Evolutionary conservation across 2,113 vertebrate genomes (phyloP), one percentile per base, ranked within the genome.

Genomic region (Psittacus erithacus): DNA sequence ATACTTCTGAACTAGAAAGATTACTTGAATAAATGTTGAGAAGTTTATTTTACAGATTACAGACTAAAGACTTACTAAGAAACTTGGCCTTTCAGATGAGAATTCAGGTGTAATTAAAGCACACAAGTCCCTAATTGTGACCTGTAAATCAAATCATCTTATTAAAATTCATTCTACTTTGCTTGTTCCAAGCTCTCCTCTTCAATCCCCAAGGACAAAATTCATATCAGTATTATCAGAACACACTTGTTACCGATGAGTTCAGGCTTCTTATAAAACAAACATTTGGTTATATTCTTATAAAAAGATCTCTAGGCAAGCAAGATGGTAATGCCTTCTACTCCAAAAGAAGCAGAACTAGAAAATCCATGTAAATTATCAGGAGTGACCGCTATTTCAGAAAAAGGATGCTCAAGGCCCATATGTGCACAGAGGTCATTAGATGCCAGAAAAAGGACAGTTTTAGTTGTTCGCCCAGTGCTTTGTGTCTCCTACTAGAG

Each of bases 181-280:
- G 4, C 39, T 92, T 92, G 41, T 11, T 25, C 38, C 22, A 68
- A 50, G 17, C 7, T 7, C 6, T 6, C 2, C 13, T 78, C 15
- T 43, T 63, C 70, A 53, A 5, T 17, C 10, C 17, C 17, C 0
- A 2, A 79, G 47, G 50, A 16, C 13, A 79, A 39, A 82, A 43
- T 69, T 82, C 70, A 68, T 63, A 82, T 6, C 23, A 25, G 33
- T 44, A 38, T 55, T 52, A 52, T 6, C 69, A n/a, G 67, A 69
- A 70, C 10, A n/a, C 19, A 14, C 8, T 64, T 3, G 1, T 69
- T 41, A 47, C 9, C 0, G 0, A 39, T 25, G 31, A 76, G 31
- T 75, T 70, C 12, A 60, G 49, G 31, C 9, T 67, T 49, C 28
- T 35, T 76, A 39, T 33, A 80, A 70, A 87, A 33, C n/a, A 76